Conservation (phyloP, 2,888 invertebrate genomes). For the Dryobota labecula region DNA sequence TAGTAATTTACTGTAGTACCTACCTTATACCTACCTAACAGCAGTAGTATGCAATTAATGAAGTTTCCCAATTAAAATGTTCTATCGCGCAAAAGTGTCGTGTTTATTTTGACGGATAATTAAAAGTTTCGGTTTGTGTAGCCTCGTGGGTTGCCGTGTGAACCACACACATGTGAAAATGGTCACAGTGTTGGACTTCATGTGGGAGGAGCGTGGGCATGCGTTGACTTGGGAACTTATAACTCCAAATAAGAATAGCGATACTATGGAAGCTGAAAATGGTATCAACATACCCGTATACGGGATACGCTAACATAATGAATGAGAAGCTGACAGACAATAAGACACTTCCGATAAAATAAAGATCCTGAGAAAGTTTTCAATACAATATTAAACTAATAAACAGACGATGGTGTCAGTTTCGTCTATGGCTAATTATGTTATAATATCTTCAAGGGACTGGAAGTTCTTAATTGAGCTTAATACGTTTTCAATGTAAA, state of each 20-base stretch:
- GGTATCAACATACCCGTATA: neutral
- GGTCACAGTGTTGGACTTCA: constrained; percentile 24
- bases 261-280: neutral
- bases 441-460: constrained; percentile 14
- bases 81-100: constrained; percentile 16
- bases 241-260: constrained; percentile 23
- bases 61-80: constrained; percentile 54
- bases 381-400: neutral
- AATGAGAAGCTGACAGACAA: neutral
- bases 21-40: neutral
- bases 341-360: neutral
- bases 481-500: constrained; percentile 63
- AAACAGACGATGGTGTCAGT: constrained; percentile 23
- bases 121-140: constrained; percentile 46
- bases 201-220: constrained; percentile 60
- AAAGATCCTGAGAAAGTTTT: neutral
- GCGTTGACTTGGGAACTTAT: constrained; percentile 36
- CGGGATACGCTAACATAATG: neutral
- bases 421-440: constrained; percentile 19
- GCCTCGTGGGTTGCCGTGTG: constrained; percentile 31
- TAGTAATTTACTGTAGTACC: neutral
- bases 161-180: constrained; percentile 29
- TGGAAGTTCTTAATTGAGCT: constrained; percentile 59
- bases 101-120: constrained; percentile 49
- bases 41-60: constrained; percentile 23